Conservation (phyloP, 2,113 vertebrate species). For the Neopipo cinnamomea region DNA sequence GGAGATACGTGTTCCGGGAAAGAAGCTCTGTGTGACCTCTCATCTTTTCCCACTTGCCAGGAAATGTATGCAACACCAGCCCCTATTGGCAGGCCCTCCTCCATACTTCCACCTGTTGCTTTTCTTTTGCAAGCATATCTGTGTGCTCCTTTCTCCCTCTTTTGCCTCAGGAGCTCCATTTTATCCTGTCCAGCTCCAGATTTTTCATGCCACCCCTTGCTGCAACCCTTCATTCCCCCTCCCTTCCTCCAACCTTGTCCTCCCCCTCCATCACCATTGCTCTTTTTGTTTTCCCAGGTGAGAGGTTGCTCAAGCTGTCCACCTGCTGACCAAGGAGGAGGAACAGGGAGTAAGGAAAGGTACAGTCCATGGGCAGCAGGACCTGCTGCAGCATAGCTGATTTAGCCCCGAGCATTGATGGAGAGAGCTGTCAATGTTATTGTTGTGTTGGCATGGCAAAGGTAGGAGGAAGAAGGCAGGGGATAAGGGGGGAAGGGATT, state of each 20-base stretch:
- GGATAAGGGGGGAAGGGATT: neutral
- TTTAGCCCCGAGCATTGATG: neutral
- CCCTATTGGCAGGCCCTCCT: neutral
- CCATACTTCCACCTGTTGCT: neutral
- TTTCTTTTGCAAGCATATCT: neutral
- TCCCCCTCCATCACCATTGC: neutral
- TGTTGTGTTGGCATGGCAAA: constrained; percentile 16
- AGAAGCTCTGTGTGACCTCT: neutral
- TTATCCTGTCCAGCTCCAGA: neutral
- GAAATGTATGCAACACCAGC: neutral
- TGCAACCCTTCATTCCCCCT: neutral
- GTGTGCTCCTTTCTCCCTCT: neutral
- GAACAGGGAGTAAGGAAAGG: neutral
- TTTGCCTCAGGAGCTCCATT: neutral
- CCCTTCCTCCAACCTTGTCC: neutral
- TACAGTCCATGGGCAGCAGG: accelerated
- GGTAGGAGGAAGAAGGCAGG: neutral
- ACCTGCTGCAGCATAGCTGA: neutral
- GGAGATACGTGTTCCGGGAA: neutral
- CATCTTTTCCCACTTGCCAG: neutral
- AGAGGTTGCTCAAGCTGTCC: neutral
- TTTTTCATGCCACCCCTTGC: neutral
- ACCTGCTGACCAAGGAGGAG: neutral
- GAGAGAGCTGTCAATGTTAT: neutral
- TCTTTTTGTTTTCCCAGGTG: neutral